Percentiles rank a stretch among this genome's conserved stretches.
Conservation (phyloP, 2,888 invertebrate genomes). For the Drosophila limbata region DNA sequence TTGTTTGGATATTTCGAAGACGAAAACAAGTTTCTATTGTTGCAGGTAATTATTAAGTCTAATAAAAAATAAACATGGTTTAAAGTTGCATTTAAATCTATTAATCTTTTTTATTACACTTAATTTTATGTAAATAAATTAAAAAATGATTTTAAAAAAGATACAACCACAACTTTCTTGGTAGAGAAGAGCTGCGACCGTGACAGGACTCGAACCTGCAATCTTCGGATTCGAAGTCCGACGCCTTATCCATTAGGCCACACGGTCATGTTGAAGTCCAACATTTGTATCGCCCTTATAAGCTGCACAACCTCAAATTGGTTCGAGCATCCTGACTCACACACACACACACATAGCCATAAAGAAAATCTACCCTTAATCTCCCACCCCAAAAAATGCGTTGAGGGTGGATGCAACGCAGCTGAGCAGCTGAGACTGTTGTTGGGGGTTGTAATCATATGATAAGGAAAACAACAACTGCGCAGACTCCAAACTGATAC, state of each 20-base stretch:
- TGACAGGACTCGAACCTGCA: conserved; percentile 86
- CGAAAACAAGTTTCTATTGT: conserved; percentile 34
- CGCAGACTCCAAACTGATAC: conserved; percentile 36
- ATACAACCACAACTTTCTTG: background rate
- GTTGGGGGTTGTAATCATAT: conserved; percentile 34
- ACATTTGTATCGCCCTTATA: conserved; percentile 51
- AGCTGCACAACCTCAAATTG: conserved; percentile 46
- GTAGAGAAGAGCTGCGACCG: conserved; percentile 77
- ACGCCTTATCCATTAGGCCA: conserved; percentile 86
- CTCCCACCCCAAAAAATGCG: conserved; percentile 3
- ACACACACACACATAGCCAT: conserved; percentile 10
- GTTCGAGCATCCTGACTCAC: conserved; percentile 53
- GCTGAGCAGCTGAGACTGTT: conserved; percentile 47
- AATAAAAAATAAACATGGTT: background rate
- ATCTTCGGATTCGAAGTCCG: conserved; percentile 86
- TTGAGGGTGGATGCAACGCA: conserved; percentile 31
- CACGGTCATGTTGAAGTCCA: conserved; percentile 81
- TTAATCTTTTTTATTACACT: background rate
- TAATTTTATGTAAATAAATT: background rate
- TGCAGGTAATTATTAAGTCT: background rate
- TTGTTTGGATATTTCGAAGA: conserved; percentile 25
- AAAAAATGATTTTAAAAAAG: conserved; percentile 23
- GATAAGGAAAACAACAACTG: conserved; percentile 31
- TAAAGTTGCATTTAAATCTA: background rate
- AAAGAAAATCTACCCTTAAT: conserved; percentile 11